phyloP scores from a whole-genome alignment of 2,888 invertebrate species.

The Pristionchus fissidentatus region DNA sequence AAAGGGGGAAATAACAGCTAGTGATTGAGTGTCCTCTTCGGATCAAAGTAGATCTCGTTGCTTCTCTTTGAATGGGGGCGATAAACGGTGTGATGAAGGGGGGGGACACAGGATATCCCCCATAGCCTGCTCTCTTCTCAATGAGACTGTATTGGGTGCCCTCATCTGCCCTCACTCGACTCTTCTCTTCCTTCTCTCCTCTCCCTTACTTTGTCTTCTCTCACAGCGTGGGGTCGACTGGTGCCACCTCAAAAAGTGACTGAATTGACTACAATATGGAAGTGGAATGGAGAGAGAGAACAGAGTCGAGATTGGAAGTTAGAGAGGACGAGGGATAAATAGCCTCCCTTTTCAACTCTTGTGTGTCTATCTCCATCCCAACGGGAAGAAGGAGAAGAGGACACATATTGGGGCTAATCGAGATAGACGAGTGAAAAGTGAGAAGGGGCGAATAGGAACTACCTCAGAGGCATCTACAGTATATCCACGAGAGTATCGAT shows the following conservation, averaged over 20 bases:
- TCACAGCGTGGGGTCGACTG: conserved; percentile 22
- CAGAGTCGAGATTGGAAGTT: neutral
- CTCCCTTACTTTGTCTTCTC: neutral
- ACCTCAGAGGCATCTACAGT: neutral
- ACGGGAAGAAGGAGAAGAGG: neutral
- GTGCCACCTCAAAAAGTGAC: conserved; percentile 33
- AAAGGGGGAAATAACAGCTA: conserved; percentile 6
- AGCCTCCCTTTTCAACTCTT: neutral
- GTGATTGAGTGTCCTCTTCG: neutral
- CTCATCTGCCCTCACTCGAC: neutral
- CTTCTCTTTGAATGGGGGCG: conserved; percentile 7
- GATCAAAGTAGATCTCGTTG: neutral
- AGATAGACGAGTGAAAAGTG: neutral
- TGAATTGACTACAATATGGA: conserved; percentile 1
- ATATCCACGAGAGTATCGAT: neutral
- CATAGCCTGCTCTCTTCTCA: neutral
- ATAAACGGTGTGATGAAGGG: conserved; percentile 38
- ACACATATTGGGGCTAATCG: conserved; percentile 14
- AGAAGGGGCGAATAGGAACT: neutral
- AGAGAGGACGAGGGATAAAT: conserved; percentile 10
- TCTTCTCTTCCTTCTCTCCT: neutral
- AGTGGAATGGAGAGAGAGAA: conserved; percentile 10
- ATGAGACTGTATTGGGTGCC: neutral
- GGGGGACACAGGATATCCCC: conserved; percentile 14
- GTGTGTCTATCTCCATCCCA: conserved; percentile 31